Percentiles rank a stretch among this genome's conserved stretches.
Evolutionary conservation across 2,888 invertebrate species (phyloP).

Genomic region (Galeopsomyia nigrocyanea): DNA sequence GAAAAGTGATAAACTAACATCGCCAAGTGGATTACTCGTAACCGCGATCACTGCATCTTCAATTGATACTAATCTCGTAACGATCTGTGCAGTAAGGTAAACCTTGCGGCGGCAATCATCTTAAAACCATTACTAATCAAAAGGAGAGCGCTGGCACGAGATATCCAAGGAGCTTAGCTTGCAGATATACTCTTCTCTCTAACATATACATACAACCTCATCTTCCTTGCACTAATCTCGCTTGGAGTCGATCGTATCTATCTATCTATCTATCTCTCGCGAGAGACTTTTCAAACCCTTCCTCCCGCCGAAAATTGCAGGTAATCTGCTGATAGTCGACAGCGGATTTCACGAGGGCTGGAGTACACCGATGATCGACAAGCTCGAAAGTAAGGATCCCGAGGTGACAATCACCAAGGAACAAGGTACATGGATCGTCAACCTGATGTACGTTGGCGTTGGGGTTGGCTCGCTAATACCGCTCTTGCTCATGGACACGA

Average conservation of each 20-base stretch:
- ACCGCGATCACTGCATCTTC: constrained; percentile 11
- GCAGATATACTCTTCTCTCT: too few species aligned
- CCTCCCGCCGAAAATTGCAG: constrained; percentile 52
- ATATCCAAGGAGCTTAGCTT: constrained; percentile 12
- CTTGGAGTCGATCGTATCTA: too few species aligned
- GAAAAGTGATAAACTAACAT: too few species aligned
- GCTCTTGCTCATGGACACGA: constrained; percentile 62
- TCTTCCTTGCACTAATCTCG: too few species aligned
- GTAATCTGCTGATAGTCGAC: constrained; percentile 64
- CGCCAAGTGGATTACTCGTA: background rate
- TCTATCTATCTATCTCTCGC: background rate
- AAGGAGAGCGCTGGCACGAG: background rate
- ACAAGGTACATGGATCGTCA: constrained; percentile 59
- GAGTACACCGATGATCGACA: constrained; percentile 64
- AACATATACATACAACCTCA: too few species aligned
- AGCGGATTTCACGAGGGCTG: constrained; percentile 67
- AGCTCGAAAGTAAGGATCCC: constrained; percentile 60
- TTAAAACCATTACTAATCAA: constrained; percentile 37
- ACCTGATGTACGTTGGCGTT: constrained; percentile 62
- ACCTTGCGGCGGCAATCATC: constrained; percentile 12
- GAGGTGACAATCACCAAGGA: constrained; percentile 50
- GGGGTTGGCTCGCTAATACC: constrained; percentile 63
- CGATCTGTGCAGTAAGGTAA: constrained; percentile 5
- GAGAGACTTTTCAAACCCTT: background rate
- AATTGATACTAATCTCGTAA: constrained; percentile 34